Conservation (phyloP, 1,140 invertebrate species). For the Coelopa frigida region DNA sequence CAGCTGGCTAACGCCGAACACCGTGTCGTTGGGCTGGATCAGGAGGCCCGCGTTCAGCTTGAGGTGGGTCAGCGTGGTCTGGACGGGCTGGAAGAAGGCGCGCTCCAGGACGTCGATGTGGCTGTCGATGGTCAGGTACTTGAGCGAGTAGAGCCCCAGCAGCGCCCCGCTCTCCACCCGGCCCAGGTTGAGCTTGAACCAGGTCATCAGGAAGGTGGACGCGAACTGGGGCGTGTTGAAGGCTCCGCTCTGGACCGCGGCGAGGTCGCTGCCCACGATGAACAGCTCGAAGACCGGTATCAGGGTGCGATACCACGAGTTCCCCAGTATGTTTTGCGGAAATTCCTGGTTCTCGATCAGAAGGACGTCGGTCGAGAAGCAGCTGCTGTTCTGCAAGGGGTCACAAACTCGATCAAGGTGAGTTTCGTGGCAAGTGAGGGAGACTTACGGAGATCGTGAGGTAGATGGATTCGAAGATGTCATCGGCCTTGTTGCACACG, state of each 20-base stretch:
- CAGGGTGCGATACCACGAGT: constrained; percentile 16
- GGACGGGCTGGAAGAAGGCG: constrained; percentile 25
- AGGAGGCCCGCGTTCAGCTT: constrained; percentile 18
- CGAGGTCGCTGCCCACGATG: constrained; percentile 13
- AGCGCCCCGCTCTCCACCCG: constrained; percentile 19
- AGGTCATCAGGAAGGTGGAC: constrained; percentile 18
- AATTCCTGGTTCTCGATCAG: constrained; percentile 6
- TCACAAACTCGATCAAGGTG: too few relatives aligned
- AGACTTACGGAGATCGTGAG: too few relatives aligned
- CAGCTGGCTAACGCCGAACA: constrained; percentile 21
- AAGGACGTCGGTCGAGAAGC: not conserved
- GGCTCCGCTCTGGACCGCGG: constrained; percentile 14
- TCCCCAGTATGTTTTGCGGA: constrained; percentile 7
- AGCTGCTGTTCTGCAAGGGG: constrained; percentile 2
- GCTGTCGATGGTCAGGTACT: constrained; percentile 21
- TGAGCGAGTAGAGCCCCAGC: constrained; percentile 20
- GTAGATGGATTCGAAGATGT: not conserved
- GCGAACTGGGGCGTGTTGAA: constrained; percentile 21
- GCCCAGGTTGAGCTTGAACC: constrained; percentile 15
- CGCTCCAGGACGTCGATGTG: constrained; percentile 12
- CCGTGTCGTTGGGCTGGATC: constrained; percentile 9
- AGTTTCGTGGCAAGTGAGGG: too few relatives aligned
- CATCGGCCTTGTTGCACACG: not conserved
- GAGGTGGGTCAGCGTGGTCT: constrained; percentile 19
- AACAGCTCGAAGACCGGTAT: constrained; percentile 14